Evolutionary conservation across 2,888 invertebrate genomes (phyloP), one percentile per base, ranked within the genome.

Genomic region (Andrena hattorfiana): DNA sequence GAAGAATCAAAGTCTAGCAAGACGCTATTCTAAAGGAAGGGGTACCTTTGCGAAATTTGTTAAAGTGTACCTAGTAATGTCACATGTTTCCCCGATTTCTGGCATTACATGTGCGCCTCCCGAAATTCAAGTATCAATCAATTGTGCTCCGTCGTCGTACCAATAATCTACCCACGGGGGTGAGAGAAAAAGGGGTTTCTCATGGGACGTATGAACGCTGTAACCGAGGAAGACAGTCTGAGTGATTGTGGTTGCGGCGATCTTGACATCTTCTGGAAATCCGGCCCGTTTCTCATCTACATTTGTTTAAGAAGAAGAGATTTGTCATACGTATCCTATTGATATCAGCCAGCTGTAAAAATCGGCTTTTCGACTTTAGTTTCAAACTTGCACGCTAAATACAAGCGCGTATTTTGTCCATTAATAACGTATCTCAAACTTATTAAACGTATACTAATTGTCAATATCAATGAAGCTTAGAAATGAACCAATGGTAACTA

Each of bases 221-320:
- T 94, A 93, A 94, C 89, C 91, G 93, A 91, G 91, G 92, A 93
- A 90, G 94, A 94, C 93, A 92, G 88, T 90, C 91, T 94, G 94
- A 94, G 91, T 94, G 94, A 94, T 94, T 94, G 93, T 93, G 93
- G 93, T 90, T 92, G 89, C 92, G 85, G 88, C 89, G 90, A 92
- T 93, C 93, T 91, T 93, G 94, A 94, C 94, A 89, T 89, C 90
- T 87, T 85, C 90, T 89, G 89, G 90, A 91, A 90, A 90, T 90
- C 78, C 89, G 89, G 89, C 78, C 83, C 71, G 77, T 83, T 89
- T 86, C 83, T 85, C 86, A 82, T 88, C 70, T 63, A 81, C 83
- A 89, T 89, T 90, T 90, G 83, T 87, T 90, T 88, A 89, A 86
- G 81, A 85, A 77, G 81, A 85, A 89, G 73, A 83, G 69, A 86